Base-by-base conservation (phyloP, 2,797 vertebrate genomes). In the Channa striata region DNA sequence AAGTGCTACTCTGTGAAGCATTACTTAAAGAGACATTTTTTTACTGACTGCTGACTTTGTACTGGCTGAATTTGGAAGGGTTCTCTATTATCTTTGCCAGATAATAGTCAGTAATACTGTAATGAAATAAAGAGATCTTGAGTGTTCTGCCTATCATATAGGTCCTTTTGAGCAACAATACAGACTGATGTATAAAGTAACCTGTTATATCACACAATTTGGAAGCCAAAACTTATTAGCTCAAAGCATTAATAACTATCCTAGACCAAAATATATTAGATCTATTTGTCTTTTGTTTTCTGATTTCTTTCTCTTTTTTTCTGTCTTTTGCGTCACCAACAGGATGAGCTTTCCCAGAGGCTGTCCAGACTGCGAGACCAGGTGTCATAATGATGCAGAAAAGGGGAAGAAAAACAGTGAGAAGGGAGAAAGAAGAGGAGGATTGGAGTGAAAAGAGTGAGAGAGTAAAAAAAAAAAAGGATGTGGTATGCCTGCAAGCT, bases 261-360 rank as follows among this genome's bases (percentile, higher is more conserved):
- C 25, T 6, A 4, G 25, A 30, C 25, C 11, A 37, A 37, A 37
- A 8, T 11, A 37, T 37, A 37, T 9, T 9, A 37, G 10, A 9
- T 37, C 36, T 37, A 37, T 11, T 8, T 1, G 36, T 37, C 8
- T 37, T 37, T 37, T 9, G 5, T 11, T 37, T 4, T 30, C 25
- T 37, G 39, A 30, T 30, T 30, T 30, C 6, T 4, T 30, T 30
- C 6, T 30, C 4, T 30, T 30, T 30, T 30, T 30, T 4, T 30
- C n/a, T n/a, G n/a, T 62, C 5, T 53, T 70, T 47, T 63, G 61
- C 62, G 30, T 59, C 49, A 17, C 66, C 11, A 4, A 53, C 68
- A 92, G 91, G 90, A 92, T 3, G 89, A 92, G 33, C 84, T 91
- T 36, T 90, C 89, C 47, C 86, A 87, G 85, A 87, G 88, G 78